Percentiles rank a stretch among this genome's conserved stretches.
Conservation (phyloP, 2,113 vertebrate genomes). For the Thinocorus orbignyianus region DNA sequence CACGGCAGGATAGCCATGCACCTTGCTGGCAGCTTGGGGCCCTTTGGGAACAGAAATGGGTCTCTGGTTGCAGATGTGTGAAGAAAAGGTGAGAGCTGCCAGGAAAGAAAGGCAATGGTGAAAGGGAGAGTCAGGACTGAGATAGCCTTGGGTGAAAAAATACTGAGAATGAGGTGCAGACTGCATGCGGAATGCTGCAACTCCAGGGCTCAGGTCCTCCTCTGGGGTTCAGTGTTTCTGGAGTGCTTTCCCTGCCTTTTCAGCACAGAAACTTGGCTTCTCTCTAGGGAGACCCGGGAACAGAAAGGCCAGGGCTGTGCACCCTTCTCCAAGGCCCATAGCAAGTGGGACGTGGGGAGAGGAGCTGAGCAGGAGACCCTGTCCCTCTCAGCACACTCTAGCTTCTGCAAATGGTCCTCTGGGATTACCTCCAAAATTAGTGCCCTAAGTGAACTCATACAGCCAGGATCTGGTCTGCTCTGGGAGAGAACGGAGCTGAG, state of each 20-base stretch:
- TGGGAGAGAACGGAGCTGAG: not conserved
- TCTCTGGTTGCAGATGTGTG: not conserved
- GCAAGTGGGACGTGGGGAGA: not conserved
- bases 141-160: not conserved
- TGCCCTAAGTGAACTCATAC: not conserved
- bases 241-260: not conserved
- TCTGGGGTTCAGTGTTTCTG: not conserved
- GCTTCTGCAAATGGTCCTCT: not conserved
- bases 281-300: not conserved
- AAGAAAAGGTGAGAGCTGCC: not conserved
- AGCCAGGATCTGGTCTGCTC: not conserved
- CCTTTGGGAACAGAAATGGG: not conserved
- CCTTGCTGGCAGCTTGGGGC: not conserved
- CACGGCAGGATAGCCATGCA: no score
- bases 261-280: not conserved
- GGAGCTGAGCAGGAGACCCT: not conserved
- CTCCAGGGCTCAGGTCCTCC: rapidly evolving
- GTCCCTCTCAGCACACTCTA: not conserved
- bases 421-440: not conserved
- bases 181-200: not conserved
- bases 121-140: not conserved
- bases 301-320: not conserved
- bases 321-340: rapidly evolving
- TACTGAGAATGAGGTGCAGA: not conserved
- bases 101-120: rapidly evolving